Evolutionary conservation across 2,113 vertebrate genomes (phyloP), one percentile per base, ranked within the genome.

Genomic region (Misgurnus mizolepis): DNA sequence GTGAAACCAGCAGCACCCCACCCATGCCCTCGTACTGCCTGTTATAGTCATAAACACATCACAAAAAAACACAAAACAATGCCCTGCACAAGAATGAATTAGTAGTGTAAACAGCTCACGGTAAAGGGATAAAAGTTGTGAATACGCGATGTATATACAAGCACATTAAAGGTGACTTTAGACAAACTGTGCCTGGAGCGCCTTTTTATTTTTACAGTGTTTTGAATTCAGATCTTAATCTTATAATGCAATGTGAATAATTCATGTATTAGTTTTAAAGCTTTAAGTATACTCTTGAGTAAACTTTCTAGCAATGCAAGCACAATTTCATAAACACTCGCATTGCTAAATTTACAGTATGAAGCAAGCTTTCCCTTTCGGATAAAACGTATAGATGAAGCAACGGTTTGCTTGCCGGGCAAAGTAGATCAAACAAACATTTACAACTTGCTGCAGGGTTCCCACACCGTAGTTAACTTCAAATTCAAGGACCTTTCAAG

Each of bases 11-110:
- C 61, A 56, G 40, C 18, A 50, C 83, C 79, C 1, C 69, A 78
- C 83, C 83, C 75, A 27, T 74, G 79, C 80, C 79, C 72, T 78
- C 15, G 55, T 17, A 64, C 45, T 58, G 71, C 55, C 55, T 74
- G 71, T 61, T 74, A 60, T 61, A 74, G 40, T 8, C 9, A 60
- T 45, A 73, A 73, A 73, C 55, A 78, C 12, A 84, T 27, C 67
- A 67, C 17, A 2, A 76, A 76, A 22, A 72, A 77, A 79, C 47
- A 47, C 50, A 45, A 53, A 79, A 71, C 78, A 79, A 64, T 9
- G 15, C 45, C 9, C 5, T 22, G 40, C 61, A 53, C 9, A 68
- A 12, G n/a, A 60, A 0, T 43, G 6, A 60, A 74, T 74, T 74
- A 61, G 40, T 45, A 61, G 71, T 74, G 71, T 74, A 74, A 74